Conservation (phyloP, 2,113 vertebrate species). For the Megaleporinus macrocephalus region DNA sequence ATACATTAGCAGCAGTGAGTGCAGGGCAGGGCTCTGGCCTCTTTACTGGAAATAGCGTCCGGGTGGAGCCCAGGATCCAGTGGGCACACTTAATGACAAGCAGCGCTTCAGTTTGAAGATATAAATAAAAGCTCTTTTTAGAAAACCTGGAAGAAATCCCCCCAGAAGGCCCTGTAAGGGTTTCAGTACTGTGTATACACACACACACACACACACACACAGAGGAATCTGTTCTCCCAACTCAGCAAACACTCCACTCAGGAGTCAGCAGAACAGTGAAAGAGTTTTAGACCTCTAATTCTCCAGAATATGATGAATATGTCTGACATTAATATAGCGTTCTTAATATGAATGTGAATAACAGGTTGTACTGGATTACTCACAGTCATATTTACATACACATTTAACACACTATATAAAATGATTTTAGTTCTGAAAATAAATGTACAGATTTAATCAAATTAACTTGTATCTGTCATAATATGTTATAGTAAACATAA, state of each 20-base stretch:
- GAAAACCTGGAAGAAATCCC: slow-evolving; percentile 56
- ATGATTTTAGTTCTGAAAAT: too few species aligned
- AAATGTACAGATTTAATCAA: too few species aligned
- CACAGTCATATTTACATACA: too few species aligned
- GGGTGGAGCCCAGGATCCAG: slow-evolving; percentile 53
- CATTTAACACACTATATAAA: too few species aligned
- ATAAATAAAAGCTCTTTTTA: slow-evolving; percentile 65
- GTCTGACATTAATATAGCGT: too few species aligned
- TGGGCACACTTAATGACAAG: slow-evolving; percentile 72
- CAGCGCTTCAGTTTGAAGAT: slow-evolving; percentile 57
- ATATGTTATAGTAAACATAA: too few species aligned
- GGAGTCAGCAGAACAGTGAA: not conserved
- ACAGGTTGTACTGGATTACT: too few species aligned
- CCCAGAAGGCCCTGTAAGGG: slow-evolving; percentile 60
- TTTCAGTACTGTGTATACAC: slow-evolving; percentile 25
- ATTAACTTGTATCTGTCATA: too few species aligned
- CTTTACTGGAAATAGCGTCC: slow-evolving; percentile 50
- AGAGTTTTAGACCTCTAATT: not conserved
- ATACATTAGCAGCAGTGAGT: slow-evolving; percentile 32
- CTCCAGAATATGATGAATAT: too few species aligned
- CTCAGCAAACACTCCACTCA: not conserved
- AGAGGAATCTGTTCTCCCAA: slow-evolving; percentile 47
- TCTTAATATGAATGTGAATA: too few species aligned
- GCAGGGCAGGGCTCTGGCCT: slow-evolving; percentile 36
- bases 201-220: slow-evolving; percentile 8